Conservation (phyloP, 2,797 vertebrate species). For the Urocyon cinereoargenteus region DNA sequence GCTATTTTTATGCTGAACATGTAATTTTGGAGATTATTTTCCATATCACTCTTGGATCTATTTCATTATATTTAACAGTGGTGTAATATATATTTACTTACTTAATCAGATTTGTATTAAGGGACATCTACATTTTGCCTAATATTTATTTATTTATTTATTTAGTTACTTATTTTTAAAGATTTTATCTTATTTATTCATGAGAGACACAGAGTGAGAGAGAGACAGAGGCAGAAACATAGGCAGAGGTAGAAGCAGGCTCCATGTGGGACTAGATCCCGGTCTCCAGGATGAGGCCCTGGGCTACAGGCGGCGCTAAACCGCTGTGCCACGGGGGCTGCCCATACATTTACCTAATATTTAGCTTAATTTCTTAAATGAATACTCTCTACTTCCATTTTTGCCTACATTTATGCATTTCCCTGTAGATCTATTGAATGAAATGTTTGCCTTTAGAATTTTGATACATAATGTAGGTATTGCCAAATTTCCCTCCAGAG, state of each 20-base stretch:
- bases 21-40: background rate
- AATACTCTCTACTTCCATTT: background rate
- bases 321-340: too few relatives aligned
- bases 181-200: too few relatives aligned
- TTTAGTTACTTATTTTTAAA: too few relatives aligned
- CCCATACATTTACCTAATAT: background rate
- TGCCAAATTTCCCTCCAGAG: background rate
- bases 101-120: background rate
- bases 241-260: too few relatives aligned
- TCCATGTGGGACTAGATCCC: too few relatives aligned
- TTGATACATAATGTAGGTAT: background rate
- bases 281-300: too few relatives aligned
- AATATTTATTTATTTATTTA: background rate
- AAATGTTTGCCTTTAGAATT: slow-evolving; percentile 33
- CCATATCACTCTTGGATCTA: background rate
- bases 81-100: background rate
- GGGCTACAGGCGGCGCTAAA: too few relatives aligned
- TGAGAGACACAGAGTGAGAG: too few relatives aligned
- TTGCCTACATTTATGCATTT: background rate
- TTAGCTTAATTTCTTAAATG: background rate
- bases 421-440: background rate
- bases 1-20: background rate
- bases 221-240: too few relatives aligned
- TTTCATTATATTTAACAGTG: background rate
- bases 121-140: background rate